phyloP scores from a whole-genome alignment of 1,140 invertebrate genomes.

The Eciton burchellii region DNA sequence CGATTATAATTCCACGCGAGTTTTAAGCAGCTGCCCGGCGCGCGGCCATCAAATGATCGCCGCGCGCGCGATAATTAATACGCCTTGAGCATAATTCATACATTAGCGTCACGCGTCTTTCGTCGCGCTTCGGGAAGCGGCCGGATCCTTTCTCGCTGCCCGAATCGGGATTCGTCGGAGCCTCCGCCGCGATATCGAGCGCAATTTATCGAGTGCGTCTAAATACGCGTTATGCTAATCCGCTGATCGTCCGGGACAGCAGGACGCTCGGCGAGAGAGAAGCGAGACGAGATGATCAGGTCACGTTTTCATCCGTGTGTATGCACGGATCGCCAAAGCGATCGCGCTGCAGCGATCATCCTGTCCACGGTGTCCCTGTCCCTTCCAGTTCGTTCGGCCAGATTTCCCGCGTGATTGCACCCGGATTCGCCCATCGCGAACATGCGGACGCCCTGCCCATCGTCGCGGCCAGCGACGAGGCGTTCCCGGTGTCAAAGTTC shows the following conservation, averaged over 20 bases:
- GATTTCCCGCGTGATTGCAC: slow-evolving; percentile 81
- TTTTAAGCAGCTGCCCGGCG: no score
- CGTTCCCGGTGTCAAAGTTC: not conserved
- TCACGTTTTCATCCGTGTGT: slow-evolving; percentile 72
- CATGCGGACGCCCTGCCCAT: slow-evolving; percentile 57
- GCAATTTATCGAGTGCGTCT: slow-evolving; percentile 19
- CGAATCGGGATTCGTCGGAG: no score
- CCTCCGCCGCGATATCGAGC: not conserved
- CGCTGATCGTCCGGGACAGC: slow-evolving; percentile 76
- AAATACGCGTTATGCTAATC: slow-evolving; percentile 65
- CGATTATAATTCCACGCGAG: not conserved
- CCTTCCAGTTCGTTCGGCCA: slow-evolving; percentile 82
- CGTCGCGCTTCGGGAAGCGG: no score
- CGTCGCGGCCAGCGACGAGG: slow-evolving; percentile 2
- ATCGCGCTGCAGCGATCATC: slow-evolving; percentile 75
- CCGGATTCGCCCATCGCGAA: slow-evolving; percentile 75
- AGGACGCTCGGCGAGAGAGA: slow-evolving; percentile 71
- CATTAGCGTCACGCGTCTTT: no score
- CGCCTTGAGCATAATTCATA: no score
- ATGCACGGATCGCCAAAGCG: slow-evolving; percentile 66
- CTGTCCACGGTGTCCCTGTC: slow-evolving; percentile 80
- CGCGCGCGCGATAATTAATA: no score
- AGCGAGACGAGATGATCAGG: slow-evolving; percentile 71
- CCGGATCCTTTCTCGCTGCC: no score
- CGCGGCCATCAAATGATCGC: no score